phyloP scores from a whole-genome alignment of 2,888 invertebrate species.

The Lepidonotus clava region DNA sequence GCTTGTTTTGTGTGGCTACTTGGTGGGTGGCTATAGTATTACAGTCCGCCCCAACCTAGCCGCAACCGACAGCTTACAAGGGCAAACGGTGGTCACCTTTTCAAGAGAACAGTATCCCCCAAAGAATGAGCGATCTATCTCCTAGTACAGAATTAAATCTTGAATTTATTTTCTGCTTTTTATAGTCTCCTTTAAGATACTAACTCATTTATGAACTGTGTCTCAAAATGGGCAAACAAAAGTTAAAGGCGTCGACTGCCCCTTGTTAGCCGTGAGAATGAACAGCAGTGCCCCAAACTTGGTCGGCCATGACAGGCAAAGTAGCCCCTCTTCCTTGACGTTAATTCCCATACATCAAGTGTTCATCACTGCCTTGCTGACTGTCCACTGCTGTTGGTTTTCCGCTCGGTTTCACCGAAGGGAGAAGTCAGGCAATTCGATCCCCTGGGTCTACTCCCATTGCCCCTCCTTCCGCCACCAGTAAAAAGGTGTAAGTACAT shows the following conservation, averaged over 20 bases:
- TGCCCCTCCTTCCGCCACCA: not conserved
- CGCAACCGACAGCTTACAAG: not conserved
- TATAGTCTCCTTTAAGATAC: too few relatives aligned
- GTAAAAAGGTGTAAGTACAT: not conserved
- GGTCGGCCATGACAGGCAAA: not conserved
- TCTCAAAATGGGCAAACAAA: too few relatives aligned
- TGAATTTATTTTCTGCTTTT: too few relatives aligned
- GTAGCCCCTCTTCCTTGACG: conserved; percentile 3
- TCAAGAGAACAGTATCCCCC: too few relatives aligned
- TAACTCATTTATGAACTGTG: too few relatives aligned
- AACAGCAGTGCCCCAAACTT: too few relatives aligned
- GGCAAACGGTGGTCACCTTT: not conserved
- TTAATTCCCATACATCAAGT: conserved; percentile 10
- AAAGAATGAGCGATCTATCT: too few relatives aligned
- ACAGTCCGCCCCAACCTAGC: not conserved
- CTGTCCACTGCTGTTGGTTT: conserved; percentile 32
- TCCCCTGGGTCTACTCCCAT: not conserved
- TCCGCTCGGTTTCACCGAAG: not conserved
- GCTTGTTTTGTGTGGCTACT: not conserved
- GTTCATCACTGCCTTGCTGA: conserved; percentile 25
- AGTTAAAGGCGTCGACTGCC: too few relatives aligned
- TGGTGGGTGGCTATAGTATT: conserved; percentile 43
- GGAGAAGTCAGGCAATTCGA: not conserved
- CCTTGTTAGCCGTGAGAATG: too few relatives aligned
- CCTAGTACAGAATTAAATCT: too few relatives aligned